A percentile compares a stretch with the other conserved stretches of the same genome.
These are phyloP conservation scores for Epinotia bilunana DNA, from an alignment of 2,888 invertebrate genomes.

Conservation along the genomic window DNA sequence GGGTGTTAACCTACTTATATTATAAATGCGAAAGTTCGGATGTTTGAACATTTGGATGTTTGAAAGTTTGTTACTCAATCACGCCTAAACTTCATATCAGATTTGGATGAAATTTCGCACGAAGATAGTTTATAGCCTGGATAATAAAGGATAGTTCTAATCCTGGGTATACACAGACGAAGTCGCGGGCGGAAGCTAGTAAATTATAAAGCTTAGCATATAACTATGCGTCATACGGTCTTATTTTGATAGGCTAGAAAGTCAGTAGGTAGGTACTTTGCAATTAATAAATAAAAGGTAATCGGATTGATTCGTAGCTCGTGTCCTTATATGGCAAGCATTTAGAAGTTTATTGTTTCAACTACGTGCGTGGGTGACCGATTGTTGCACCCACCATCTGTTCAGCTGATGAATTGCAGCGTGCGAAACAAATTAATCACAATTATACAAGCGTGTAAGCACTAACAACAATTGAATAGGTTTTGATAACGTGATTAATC, in stretches of 20 bases:
- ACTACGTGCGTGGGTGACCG: constrained; percentile 65
- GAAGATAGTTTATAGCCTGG: too few species aligned
- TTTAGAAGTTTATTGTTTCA: constrained; percentile 71
- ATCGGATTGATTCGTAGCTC: constrained; percentile 58
- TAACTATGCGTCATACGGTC: not conserved
- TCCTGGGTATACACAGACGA: too few species aligned
- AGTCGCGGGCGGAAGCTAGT: too few species aligned
- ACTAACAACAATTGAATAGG: constrained; percentile 46
- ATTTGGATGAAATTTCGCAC: too few species aligned
- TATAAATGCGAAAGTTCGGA: too few species aligned
- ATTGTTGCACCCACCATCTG: constrained; percentile 75
- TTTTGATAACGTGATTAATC: constrained; percentile 32
- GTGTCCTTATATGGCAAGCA: constrained; percentile 61
- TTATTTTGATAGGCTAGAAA: not conserved
- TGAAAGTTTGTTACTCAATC: too few species aligned
- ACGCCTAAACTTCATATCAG: too few species aligned
- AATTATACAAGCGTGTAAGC: constrained; percentile 65
- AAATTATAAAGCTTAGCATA: not conserved
- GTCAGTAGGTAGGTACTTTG: constrained; percentile 5
- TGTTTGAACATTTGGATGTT: too few species aligned
- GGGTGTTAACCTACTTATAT: not conserved
- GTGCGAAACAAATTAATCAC: constrained; percentile 71
- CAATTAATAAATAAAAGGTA: constrained; percentile 23
- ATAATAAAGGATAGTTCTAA: too few species aligned
- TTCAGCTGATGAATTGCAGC: constrained; percentile 71